These are phyloP conservation scores for Branchipolynoe longqiensis DNA, from an alignment of 2,888 invertebrate species.

Conservation along the genomic window DNA sequence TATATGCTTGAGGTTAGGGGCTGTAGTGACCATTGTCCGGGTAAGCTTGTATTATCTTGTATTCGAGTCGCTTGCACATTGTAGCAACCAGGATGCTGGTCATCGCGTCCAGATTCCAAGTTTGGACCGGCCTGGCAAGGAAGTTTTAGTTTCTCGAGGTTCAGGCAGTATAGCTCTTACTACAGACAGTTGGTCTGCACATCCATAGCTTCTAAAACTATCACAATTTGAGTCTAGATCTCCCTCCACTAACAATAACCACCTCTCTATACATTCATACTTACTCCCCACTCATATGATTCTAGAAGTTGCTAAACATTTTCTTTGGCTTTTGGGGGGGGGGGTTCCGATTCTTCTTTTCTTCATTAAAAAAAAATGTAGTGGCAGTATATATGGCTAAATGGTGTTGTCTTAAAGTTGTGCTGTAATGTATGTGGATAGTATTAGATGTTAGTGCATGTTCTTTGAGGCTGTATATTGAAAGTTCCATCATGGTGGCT, in stretches of 20 bases:
- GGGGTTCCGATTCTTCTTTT: no score
- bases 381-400: neutral
- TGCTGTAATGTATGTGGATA: neutral
- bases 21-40: slow-evolving; percentile 16
- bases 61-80: slow-evolving; percentile 27
- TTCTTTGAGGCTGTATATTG: no score
- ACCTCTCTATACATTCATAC: slow-evolving; percentile 20
- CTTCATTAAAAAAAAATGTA: neutral
- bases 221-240: slow-evolving; percentile 31
- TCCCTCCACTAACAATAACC: slow-evolving; percentile 29
- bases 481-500: no score
- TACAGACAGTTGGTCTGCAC: neutral
- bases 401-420: slow-evolving; percentile 10
- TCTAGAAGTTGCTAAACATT: no score
- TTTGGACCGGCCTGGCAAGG: neutral
- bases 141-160: neutral
- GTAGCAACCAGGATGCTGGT: slow-evolving; percentile 19
- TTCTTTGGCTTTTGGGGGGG: no score
- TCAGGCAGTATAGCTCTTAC: neutral
- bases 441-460: neutral
- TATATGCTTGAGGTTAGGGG: slow-evolving; percentile 16
- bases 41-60: neutral
- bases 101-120: slow-evolving; percentile 5
- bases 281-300: no score
- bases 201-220: slow-evolving; percentile 25